These are phyloP conservation scores for Cantharis nigra DNA, from an alignment of 2,888 invertebrate species.

Conservation along the genomic window DNA sequence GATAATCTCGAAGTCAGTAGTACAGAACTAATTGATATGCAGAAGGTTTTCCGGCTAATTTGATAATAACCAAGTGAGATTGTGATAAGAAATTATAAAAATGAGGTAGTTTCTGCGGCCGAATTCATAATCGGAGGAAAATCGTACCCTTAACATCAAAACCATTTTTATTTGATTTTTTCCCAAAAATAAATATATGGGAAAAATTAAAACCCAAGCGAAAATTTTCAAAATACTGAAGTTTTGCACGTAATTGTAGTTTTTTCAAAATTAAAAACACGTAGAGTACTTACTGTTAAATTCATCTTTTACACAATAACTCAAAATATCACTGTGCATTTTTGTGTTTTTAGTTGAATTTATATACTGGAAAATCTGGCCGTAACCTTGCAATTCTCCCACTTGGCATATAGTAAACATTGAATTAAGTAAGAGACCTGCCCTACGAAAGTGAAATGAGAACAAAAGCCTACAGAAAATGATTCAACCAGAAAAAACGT, in stretches of 20 bases:
- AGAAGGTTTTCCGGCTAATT: not conserved
- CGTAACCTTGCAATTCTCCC: conserved; percentile 28
- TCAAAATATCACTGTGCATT: conserved; percentile 3
- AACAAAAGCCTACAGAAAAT: not conserved
- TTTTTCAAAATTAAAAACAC: not conserved
- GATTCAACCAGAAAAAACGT: not conserved
- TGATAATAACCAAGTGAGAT: not conserved
- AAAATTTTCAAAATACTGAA: not conserved
- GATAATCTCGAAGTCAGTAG: not conserved
- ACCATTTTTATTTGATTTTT: not conserved
- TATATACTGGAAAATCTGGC: conserved; percentile 20
- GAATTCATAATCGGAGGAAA: not conserved
- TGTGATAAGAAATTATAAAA: not conserved
- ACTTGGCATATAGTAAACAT: conserved; percentile 5
- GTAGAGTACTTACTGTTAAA: conserved; percentile 12
- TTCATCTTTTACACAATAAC: conserved; percentile 9
- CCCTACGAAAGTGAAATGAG: not conserved
- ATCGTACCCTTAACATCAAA: too few relatives aligned
- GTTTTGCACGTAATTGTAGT: too few relatives aligned
- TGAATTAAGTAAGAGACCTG: not conserved
- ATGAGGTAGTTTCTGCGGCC: not conserved
- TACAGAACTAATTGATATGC: not conserved
- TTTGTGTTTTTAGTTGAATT: not conserved
- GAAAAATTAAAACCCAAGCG: not conserved
- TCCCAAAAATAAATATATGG: not conserved